Conservation (phyloP, 1,140 invertebrate genomes). For the Aleiodes sp. region DNA sequence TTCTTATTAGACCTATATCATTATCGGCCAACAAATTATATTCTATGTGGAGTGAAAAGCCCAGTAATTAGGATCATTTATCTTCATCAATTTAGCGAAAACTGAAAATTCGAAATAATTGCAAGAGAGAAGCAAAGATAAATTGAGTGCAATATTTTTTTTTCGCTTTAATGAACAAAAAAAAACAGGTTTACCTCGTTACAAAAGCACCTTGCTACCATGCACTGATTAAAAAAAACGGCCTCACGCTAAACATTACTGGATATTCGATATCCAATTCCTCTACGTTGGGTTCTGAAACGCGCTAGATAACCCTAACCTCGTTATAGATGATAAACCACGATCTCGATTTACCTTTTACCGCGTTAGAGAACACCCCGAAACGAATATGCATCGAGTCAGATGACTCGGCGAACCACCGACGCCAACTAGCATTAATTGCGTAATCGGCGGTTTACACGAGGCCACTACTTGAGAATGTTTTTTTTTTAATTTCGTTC, state of each 20-base stretch:
- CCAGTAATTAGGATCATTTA: no score
- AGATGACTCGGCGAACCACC: constrained; percentile 28
- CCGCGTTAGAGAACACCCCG: not conserved
- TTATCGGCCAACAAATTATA: no score
- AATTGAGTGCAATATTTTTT: no score
- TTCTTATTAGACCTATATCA: no score
- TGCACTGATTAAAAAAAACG: not conserved
- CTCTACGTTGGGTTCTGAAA: not conserved
- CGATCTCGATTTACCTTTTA: constrained; percentile 27
- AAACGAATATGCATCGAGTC: constrained; percentile 20
- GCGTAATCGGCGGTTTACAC: constrained; percentile 23
- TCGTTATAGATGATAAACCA: constrained; percentile 32
- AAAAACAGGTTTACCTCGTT: not conserved
- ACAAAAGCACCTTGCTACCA: constrained; percentile 12
- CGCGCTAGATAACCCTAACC: constrained; percentile 23
- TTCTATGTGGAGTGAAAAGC: no score
- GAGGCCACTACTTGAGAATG: constrained; percentile 15
- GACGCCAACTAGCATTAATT: constrained; percentile 17
- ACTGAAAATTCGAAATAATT: no score
- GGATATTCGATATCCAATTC: constrained; percentile 12
- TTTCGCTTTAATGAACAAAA: no score
- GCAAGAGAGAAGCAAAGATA: no score
- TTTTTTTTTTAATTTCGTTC: not conserved
- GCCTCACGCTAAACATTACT: not conserved
- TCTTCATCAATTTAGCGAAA: no score